Base-by-base conservation (phyloP, 1,140 invertebrate genomes). In the Meloidogyne hapla region DNA sequence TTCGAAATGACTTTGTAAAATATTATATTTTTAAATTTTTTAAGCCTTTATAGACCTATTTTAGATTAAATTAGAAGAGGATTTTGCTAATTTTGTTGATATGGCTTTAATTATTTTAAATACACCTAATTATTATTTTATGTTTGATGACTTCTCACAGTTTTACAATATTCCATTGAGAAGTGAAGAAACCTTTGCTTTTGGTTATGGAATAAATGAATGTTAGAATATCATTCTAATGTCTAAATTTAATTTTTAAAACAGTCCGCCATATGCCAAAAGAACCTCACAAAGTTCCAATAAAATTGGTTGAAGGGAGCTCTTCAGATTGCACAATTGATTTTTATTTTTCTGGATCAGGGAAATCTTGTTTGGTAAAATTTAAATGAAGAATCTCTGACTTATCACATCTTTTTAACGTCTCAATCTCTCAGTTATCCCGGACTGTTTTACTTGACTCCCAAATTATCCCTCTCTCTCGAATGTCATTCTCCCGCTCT, bases 101-200 rank as follows among this genome's bases (percentile, higher is more conserved):
- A 56, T 56, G 48, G 48, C 48, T 15, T n/a, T 56, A 56, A 56
- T 56, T 56, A 56, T 56, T n/a, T 56, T 56, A n/a, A 56, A 56
- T 56, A 56, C 18, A 8, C n/a, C 4, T 56, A 56, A n/a, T 56
- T 6, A 45, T 45, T 45, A 45, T 45, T 56, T 33, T 6, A 33
- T 33, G n/a, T 56, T 45, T 56, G 4, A 56, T n/a, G 6, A 5
- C 9, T 42, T 15, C 48, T n/a, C 8, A n/a, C 6, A n/a, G 1
- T 1, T n/a, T 56, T n/a, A 18, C 48, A 56, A 56, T 56, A 56
- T n/a, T n/a, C 18, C 33, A 33, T 6, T 0, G 33, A 33, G 9
- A 33, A 33, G 33, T 0, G 33, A 33, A 33, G 48, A 56, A 56
- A 56, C 48, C n/a, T 56, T 56, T 56, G 48, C 48, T n/a, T 56